These are phyloP conservation scores for Percopsis omiscomaycus DNA, from an alignment of 2,797 vertebrate species.

Conservation along the genomic window DNA sequence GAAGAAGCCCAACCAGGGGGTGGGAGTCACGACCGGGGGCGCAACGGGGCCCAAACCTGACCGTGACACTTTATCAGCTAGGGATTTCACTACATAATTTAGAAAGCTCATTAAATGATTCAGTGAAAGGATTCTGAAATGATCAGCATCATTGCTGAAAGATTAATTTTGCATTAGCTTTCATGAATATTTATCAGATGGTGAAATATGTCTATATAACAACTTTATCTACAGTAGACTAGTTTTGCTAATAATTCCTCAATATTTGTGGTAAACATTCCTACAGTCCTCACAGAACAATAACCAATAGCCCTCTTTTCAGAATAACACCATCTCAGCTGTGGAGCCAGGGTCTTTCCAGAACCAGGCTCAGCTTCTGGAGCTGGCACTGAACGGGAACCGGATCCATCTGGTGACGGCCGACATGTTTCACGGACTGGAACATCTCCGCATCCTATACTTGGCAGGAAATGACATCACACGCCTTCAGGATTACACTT, in stretches of 20 bases:
- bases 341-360: conserved; percentile 84
- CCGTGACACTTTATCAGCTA: too few species aligned
- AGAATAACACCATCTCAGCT: conserved; percentile 86
- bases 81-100: too few species aligned
- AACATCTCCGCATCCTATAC: conserved; percentile 88
- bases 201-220: too few species aligned
- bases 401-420: conserved; percentile 80
- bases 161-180: too few species aligned
- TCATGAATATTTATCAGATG: too few species aligned
- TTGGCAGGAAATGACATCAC: conserved; percentile 87
- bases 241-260: background rate
- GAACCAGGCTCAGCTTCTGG: conserved; percentile 80
- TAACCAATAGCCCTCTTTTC: conserved; percentile 1
- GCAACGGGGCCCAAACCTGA: too few species aligned
- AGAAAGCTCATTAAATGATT: too few species aligned
- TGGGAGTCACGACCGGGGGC: too few species aligned
- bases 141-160: too few species aligned
- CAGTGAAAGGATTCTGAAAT: too few species aligned
- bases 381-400: conserved; percentile 88
- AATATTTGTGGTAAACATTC: background rate
- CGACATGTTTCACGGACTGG: conserved; percentile 83
- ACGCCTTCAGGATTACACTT: conserved; percentile 84
- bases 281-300: background rate
- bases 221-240: too few species aligned
- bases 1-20: too few species aligned